Evolutionary conservation across 2,888 invertebrate genomes (phyloP).

Genomic region (Sesamia inferens): DNA sequence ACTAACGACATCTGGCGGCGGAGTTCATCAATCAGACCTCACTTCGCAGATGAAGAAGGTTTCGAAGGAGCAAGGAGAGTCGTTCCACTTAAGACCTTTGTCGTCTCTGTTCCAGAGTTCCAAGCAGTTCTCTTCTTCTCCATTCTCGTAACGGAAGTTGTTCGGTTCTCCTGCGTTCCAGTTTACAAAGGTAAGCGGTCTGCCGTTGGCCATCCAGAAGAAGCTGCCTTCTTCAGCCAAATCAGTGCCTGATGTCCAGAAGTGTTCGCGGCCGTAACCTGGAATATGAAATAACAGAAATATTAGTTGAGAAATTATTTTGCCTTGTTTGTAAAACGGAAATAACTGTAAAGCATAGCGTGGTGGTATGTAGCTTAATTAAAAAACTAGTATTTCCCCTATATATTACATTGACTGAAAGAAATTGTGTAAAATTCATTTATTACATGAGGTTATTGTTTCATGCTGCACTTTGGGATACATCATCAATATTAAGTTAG

Average conservation of each 20-base stretch:
- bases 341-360: conserved; percentile 2
- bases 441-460: background rate
- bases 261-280: conserved; percentile 97
- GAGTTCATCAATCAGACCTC: conserved; percentile 85
- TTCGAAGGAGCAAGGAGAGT: conserved; percentile 97
- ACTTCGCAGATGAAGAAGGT: conserved; percentile 98
- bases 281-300: conserved; percentile 65
- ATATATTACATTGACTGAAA: conserved; percentile 12
- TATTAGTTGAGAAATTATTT: conserved; percentile 7
- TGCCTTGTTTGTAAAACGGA: conserved; percentile 3
- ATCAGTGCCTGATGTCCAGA: conserved; percentile 98
- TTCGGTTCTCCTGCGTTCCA: conserved; percentile 98
- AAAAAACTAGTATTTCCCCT: conserved; percentile 15
- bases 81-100: conserved; percentile 98
- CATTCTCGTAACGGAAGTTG: conserved; percentile 97
- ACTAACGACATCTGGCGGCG: conserved; percentile 55
- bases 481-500: background rate
- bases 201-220: conserved; percentile 98
- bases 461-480: background rate
- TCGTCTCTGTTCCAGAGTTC: conserved; percentile 98
- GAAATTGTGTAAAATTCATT: conserved; percentile 4
- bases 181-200: conserved; percentile 96
- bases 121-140: conserved; percentile 97
- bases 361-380: conserved; percentile 20
- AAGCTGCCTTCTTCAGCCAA: conserved; percentile 97